These are phyloP conservation scores for Ischnus inquisitorius DNA, from an alignment of 2,888 invertebrate genomes.

Conservation along the genomic window DNA sequence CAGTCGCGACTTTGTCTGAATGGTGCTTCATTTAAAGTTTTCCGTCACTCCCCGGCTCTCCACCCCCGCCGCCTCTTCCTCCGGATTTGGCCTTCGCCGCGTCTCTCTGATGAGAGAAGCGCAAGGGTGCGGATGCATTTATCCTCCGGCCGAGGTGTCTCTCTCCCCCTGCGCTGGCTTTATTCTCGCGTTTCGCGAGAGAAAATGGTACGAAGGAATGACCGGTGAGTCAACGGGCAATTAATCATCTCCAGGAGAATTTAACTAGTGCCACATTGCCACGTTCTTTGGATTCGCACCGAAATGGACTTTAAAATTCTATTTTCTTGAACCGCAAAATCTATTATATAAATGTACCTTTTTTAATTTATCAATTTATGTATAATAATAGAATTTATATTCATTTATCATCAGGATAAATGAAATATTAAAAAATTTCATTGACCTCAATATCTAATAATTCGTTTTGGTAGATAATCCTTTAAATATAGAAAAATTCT, in stretches of 20 bases:
- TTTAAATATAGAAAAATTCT: too few species aligned
- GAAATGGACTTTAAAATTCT: constrained; percentile 55
- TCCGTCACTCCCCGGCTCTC: constrained; percentile 33
- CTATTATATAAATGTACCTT: too few species aligned
- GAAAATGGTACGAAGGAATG: constrained; percentile 58
- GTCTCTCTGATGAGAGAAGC: constrained; percentile 22
- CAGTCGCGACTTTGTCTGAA: constrained; percentile 70
- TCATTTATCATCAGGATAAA: too few species aligned
- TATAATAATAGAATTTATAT: too few species aligned
- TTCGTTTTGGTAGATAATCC: too few species aligned
- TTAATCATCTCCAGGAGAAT: constrained; percentile 70
- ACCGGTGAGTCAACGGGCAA: constrained; percentile 65
- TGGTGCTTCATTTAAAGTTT: constrained; percentile 74
- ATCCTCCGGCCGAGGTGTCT: constrained; percentile 58
- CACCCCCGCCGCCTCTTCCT: constrained; percentile 28
- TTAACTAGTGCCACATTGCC: constrained; percentile 61
- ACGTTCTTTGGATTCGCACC: constrained; percentile 27
- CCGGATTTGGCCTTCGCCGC: constrained; percentile 46
- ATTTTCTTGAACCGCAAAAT: constrained; percentile 24
- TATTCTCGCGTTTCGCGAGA: constrained; percentile 54
- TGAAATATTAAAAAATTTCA: too few species aligned
- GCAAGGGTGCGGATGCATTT: constrained; percentile 62
- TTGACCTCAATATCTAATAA: too few species aligned
- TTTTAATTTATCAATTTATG: too few species aligned
- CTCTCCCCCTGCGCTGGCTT: constrained; percentile 45